Evolutionary conservation across 1,140 invertebrate species (phyloP), one percentile per base, ranked within the genome.

Genomic region (Capitella teleta): DNA sequence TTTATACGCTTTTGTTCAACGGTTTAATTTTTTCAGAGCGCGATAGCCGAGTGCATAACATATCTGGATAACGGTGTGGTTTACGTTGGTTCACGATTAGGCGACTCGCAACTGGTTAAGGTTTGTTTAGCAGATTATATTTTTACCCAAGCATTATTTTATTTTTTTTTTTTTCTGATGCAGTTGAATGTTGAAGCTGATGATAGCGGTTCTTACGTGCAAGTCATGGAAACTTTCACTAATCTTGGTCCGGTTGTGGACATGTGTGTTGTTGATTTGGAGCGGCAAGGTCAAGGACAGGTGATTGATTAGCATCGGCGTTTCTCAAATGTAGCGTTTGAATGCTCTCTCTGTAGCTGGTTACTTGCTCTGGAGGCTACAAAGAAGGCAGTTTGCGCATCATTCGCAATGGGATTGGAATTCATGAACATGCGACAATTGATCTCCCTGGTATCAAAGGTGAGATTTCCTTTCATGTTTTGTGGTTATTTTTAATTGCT

Each of bases 1-100:
- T 37, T 37, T 2, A 37, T 18, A 37, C 2, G 36, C 21, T 37
- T 37, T 37, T 3, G 36, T 37, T n/a, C 5, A 37, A 37, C 21
- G 36, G 36, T 37, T 6, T 24, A 40, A 40, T 2, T n/a, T 16
- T 40, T 40, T 4, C 58, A 97, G 75, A 94, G 95, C 30, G 91
- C 89, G 14, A 95, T 96, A 56, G 91, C 95, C 2, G 93, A 98
- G 72, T 94, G 90, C 64, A 85, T 99, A 64, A 96, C 92, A n/a
- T 99, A 99, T 66, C 75, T 98, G 41, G 95, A 98, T 67, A 98
- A 98, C 76, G 91, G 91, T 36, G 94, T 98, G 23, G 83, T 98
- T 42, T 99, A 94, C 69, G 82, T 99, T 59, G 95, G 95, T 0
- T 97, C 93, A 1, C 80, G 91, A 19, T 76, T 98, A 21, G 95